Base-by-base conservation (phyloP, 2,113 vertebrate species). In the Gallinago media region DNA sequence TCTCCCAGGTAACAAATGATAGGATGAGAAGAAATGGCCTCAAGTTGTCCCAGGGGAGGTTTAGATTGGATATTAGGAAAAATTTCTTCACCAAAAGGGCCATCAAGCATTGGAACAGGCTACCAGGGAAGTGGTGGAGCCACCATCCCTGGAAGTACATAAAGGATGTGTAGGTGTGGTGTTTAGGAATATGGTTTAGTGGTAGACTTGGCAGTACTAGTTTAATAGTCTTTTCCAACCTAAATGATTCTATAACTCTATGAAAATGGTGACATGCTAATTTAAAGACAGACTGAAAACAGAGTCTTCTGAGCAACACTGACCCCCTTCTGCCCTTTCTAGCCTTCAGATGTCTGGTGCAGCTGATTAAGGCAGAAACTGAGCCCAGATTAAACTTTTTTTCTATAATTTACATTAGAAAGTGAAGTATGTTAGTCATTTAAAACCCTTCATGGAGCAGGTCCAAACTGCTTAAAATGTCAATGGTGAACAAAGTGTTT, bases 381-480 rank as follows among this genome's bases (percentile, higher is more conserved):
- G 7, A 88, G 76, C 10, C 59, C 0, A 0, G 6, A 44, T 81
- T 61, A 75, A 38, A 29, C 5, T 38, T 71, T 65, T 68, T 63
- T 68, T 65, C 46, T 20, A 10, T 20, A 71, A 71, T 72, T 91
- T 65, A 82, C 32, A 32, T 80, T 36, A 67, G 65, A 91, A 96
- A 77, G 73, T 46, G 44, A 91, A 42, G 52, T 68, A 71, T 81
- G 73, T 65, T 61, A 85, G 70, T 85, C 0, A 96, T 47, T 65
- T 87, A 79, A 95, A 95, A 94, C 36, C 49, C 72, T 78, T 20
- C 3, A 0, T 89, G 89, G 87, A 94, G 65, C 47, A 42, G 25
- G 61, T 85, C 79, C 86, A 86, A 94, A 67, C 44, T 46, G 61
- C 65, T 89, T 91, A 72, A 96, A 95, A 95, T 68, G 65, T 81